Conservation (phyloP, 1,140 invertebrate genomes). For the Lucilia cuprina region DNA sequence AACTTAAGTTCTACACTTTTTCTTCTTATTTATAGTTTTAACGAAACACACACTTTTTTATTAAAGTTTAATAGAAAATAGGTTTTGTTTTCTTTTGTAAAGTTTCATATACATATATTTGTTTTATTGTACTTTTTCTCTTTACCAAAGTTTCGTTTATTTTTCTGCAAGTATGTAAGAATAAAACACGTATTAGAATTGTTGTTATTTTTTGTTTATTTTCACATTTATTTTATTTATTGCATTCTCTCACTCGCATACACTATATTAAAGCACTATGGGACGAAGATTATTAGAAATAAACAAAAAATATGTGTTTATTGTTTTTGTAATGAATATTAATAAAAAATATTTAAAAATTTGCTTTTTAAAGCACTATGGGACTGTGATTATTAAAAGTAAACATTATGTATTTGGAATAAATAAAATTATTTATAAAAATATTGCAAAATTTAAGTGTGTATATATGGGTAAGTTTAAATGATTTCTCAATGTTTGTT, state of each 20-base stretch:
- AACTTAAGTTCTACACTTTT: not conserved
- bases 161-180: not conserved
- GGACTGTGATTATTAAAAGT: too few relatives aligned
- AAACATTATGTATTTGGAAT: too few relatives aligned
- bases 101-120: not conserved
- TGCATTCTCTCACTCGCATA: not conserved
- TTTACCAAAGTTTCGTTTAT: not conserved
- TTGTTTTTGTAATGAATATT: too few relatives aligned
- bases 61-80: not conserved
- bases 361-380: too few relatives aligned
- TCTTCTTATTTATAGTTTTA: not conserved
- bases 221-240: conserved; percentile 9
- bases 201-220: not conserved
- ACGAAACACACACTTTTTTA: not conserved
- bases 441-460: too few relatives aligned
- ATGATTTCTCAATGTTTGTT: not conserved
- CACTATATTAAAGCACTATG: not conserved
- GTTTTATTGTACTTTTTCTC: not conserved
- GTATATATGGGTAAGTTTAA: too few relatives aligned
- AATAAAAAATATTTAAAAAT: too few relatives aligned
- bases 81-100: not conserved
- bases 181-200: conserved; percentile 15
- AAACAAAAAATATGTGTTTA: not conserved
- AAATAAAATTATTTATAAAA: too few relatives aligned
- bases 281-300: not conserved